These are phyloP conservation scores for Leucoraja ocellata DNA, from an alignment of 2,797 vertebrate species.

Conservation along the genomic window DNA sequence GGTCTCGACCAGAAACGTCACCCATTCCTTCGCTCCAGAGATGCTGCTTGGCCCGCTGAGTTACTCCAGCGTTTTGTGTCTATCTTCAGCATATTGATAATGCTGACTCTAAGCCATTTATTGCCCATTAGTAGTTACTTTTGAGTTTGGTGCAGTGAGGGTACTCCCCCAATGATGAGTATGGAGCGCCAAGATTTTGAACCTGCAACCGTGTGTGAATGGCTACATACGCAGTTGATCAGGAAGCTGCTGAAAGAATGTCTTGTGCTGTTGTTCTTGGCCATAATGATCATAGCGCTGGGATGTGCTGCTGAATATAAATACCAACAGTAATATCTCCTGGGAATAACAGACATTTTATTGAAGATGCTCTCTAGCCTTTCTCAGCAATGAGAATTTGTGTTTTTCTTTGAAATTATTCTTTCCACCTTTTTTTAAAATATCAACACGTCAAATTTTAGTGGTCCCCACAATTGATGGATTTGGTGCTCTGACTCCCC, in stretches of 20 bases:
- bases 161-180: neutral
- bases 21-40: no score
- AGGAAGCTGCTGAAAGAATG: no score
- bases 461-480: no score
- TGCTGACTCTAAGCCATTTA: neutral
- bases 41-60: no score
- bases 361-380: neutral
- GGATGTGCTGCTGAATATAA: neutral
- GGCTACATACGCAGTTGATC: no score
- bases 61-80: no score
- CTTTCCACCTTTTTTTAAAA: neutral
- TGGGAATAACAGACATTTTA: neutral
- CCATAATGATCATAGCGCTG: neutral
- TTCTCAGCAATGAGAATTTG: neutral
- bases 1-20: no score
- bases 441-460: neutral
- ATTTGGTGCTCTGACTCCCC: neutral
- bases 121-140: neutral
- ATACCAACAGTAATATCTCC: neutral
- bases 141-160: neutral
- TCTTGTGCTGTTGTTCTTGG: neutral
- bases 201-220: neutral
- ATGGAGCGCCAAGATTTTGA: neutral
- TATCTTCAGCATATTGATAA: neutral
- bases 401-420: neutral